Base-by-base conservation (phyloP, 1,140 invertebrate species). In the Pseudomyrmex sp. region DNA sequence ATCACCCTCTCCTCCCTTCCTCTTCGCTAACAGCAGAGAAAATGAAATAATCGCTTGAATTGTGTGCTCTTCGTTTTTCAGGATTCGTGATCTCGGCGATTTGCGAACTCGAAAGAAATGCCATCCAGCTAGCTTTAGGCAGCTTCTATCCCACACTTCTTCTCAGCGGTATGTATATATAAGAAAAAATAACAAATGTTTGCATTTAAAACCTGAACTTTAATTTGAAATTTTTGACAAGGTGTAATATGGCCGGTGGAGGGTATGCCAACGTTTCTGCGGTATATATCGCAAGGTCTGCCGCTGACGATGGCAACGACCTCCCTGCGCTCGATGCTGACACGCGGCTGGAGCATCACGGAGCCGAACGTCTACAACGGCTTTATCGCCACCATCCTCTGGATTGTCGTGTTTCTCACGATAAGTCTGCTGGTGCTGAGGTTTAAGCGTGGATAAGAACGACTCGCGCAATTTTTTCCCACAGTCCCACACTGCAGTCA, bases 71-170 rank as follows among this genome's bases (percentile, higher is more conserved):
- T 83, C 0, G 5, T 82, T 61, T 91, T 91, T 2, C 82, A 95
- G 96, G 96, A 68, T 97, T 99, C 93, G 97, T 99, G n/a, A 98
- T 99, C 88, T 99, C 98, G 7, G 97, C 98, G 10, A 96, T 98
- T 46, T 98, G 98, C 93, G 97, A 98, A 90, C 96, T 98, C 83
- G 98, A 99, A 94, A 96, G 97, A 82, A 98, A 98, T 92, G 98
- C 98, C 15, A 99, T 99, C 88, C 98, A 99, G 93, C 93, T 99
- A 73, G 98, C 98, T 3, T 95, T 99, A 12, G 98, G 98, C 63
- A 98, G 98, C 83, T 99, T 99, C 94, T 99, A 99, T 94, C 98
- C 98, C 3, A 98, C 98, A 56, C 95, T 99, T 23, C 95, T 99
- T 84, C 95, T 99, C 5, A 98, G 97, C 90, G 97, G 95, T 95